Percentiles rank a stretch among this genome's conserved stretches.
Evolutionary conservation across 2,888 invertebrate genomes (phyloP).

Genomic region (Andrena trimmerana): DNA sequence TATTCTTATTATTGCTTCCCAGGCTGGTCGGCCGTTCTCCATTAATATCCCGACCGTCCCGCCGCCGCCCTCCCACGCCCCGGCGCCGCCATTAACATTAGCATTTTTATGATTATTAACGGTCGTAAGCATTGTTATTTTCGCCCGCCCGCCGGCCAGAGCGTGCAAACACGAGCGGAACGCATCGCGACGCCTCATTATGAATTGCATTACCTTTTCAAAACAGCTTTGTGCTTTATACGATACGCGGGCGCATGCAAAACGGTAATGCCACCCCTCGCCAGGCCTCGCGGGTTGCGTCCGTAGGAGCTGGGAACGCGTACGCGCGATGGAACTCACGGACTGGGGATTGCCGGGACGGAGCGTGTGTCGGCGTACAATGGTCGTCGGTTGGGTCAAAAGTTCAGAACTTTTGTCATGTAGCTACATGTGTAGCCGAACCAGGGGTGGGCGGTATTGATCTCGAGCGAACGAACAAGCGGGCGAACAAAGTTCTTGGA

Average conservation of each 20-base stretch:
- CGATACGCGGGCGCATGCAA: conserved; percentile 1
- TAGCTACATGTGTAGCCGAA: conserved; percentile 40
- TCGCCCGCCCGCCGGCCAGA: neutral
- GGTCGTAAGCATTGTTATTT: conserved; percentile 35
- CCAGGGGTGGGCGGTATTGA: conserved; percentile 46
- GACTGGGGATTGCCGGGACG: conserved; percentile 15
- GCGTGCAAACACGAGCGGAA: conserved; percentile 6
- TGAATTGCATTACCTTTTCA: conserved; percentile 61
- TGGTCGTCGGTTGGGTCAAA: conserved; percentile 57
- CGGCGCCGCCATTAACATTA: conserved; percentile 42
- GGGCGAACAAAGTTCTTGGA: conserved; percentile 54
- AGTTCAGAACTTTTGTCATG: conserved; percentile 65
- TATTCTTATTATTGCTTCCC: conserved; percentile 42
- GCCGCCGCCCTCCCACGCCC: neutral
- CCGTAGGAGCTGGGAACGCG: conserved; percentile 23
- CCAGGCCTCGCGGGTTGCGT: neutral
- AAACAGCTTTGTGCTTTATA: conserved; percentile 41
- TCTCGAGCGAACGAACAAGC: conserved; percentile 40
- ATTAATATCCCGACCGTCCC: conserved; percentile 20
- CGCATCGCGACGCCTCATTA: conserved; percentile 32
- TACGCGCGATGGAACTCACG: neutral
- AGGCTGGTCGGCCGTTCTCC: conserved; percentile 1
- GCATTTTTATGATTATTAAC: conserved; percentile 63
- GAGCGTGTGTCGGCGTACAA: conserved; percentile 36
- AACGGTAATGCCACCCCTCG: conserved; percentile 24